Conservation (phyloP, 2,797 vertebrate species). For the Philypnodon macrostomus region DNA sequence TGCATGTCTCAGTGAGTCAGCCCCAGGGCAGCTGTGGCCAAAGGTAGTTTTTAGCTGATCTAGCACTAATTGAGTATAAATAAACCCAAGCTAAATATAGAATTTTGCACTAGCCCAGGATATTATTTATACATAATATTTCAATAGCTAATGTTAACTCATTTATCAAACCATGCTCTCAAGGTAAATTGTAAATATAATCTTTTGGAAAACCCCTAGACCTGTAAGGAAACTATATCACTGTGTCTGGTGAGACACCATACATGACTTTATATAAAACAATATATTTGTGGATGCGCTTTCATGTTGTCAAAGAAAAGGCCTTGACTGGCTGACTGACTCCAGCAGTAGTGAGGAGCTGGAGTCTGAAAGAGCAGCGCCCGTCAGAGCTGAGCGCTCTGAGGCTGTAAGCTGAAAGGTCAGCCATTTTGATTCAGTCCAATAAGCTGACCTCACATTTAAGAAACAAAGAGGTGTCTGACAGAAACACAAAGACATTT, state of each 20-base stretch:
- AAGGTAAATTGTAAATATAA: too few species aligned
- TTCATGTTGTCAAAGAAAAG: constrained; percentile 44
- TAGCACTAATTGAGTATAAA: too few species aligned
- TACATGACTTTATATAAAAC: constrained; percentile 8
- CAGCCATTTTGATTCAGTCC: constrained; percentile 66
- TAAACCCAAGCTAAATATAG: too few species aligned
- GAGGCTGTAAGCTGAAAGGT: constrained; percentile 64
- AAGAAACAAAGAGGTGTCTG: constrained; percentile 49
- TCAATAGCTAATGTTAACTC: too few species aligned
- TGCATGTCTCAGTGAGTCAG: too few species aligned
- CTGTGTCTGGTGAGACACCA: constrained; percentile 84
- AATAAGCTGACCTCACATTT: constrained; percentile 60
- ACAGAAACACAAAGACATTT: constrained; percentile 13
- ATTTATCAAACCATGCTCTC: too few species aligned
- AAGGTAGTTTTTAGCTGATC: too few species aligned
- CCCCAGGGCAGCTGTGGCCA: too few species aligned
- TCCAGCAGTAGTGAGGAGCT: constrained; percentile 43
- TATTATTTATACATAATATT: too few species aligned
- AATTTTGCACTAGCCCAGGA: too few species aligned
- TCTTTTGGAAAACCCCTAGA: too few species aligned
- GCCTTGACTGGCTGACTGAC: constrained; percentile 64
- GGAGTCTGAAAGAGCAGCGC: constrained; percentile 50
- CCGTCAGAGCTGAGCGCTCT: constrained; percentile 65
- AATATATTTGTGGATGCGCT: neutral
- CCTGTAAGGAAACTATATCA: constrained; percentile 83